Conservation (phyloP, 2,888 invertebrate genomes). For the Scrobipalpa atriplicella region DNA sequence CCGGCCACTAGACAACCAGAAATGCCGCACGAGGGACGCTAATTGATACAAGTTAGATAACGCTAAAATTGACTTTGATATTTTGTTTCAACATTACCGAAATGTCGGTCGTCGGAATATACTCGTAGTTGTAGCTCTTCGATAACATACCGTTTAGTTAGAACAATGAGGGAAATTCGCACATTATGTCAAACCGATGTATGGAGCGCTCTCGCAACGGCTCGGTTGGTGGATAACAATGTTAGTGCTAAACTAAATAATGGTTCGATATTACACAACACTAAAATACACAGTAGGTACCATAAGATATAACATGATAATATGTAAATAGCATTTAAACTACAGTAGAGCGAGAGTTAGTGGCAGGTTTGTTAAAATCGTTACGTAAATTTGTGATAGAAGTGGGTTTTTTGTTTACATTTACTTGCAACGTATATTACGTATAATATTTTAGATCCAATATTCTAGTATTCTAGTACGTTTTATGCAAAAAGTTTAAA, state of each 20-base stretch:
- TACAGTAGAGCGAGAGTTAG: conserved; percentile 18
- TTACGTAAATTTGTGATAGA: background rate
- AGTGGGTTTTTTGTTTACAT: background rate
- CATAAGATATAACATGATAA: conserved; percentile 20
- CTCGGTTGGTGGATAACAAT: conserved; percentile 28
- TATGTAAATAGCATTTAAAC: conserved; percentile 15
- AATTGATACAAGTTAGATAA: conserved; percentile 11
- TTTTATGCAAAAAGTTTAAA: too few species aligned
- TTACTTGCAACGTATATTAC: background rate
- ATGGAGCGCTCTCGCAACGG: conserved; percentile 28
- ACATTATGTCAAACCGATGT: conserved; percentile 46
- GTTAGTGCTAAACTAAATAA: conserved; percentile 32
- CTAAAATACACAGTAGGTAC: conserved; percentile 18
- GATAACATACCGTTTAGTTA: conserved; percentile 31
- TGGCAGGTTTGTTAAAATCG: conserved; percentile 14
- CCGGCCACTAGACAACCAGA: conserved; percentile 18
- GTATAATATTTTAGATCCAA: too few species aligned
- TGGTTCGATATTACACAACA: conserved; percentile 32
- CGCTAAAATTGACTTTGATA: conserved; percentile 27
- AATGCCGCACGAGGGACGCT: conserved; percentile 33
- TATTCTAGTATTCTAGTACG: too few species aligned
- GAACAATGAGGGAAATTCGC: conserved; percentile 53
- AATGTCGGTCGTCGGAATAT: background rate
- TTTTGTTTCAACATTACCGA: conserved; percentile 11
- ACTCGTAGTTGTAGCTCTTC: conserved; percentile 17